Base-by-base conservation (phyloP, 2,888 invertebrate genomes). In the Tenthredo mesomela region DNA sequence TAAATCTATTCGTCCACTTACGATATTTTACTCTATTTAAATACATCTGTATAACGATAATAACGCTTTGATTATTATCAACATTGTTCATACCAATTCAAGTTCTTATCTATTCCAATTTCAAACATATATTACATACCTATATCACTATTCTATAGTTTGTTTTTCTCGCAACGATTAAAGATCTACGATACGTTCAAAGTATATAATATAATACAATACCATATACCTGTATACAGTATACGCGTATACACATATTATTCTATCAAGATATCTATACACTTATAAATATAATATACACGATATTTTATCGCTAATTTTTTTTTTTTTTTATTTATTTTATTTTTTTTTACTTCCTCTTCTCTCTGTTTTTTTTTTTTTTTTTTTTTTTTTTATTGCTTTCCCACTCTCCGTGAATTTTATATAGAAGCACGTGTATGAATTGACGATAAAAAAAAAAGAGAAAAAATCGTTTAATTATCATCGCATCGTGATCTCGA, bases 401-500 rank as follows among this genome's bases (percentile, higher is more conserved):
- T 50, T 5, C 50, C 50, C 18, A 18, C 50, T 50, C 21, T n/a
- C 0, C 21, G 9, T 9, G 21, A 7, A n/a, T 21, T 10, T 21
- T 10, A 2, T 61, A 21, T 21, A 25, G 61, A 61, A 15, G 25
- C 61, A 29, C 25, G 61, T 61, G 61, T 25, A 12, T 9, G 61
- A 25, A n/a, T 25, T 29, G 12, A 67, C 10, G 33, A 67, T 15
- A 25, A 33, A 67, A 33, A 67, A 29, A 33, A 33, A n/a, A n/a
- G n/a, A 67, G 21, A 43, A 47, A 73, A 73, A 73, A 12, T 12
- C 73, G 43, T 47, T 73, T 43, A 43, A 73, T 73, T 73, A 73
- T 40, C 73, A 73, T 73, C 43, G 40, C n/a, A 54, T n/a, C n/a
- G n/a, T 54, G 40, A 71, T 37, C 71, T 21, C 61, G 25, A 21